A percentile compares a stretch with the other conserved stretches of the same genome.
phyloP scores from a whole-genome alignment of 2,797 vertebrate species.

The Ceryle rudis region DNA sequence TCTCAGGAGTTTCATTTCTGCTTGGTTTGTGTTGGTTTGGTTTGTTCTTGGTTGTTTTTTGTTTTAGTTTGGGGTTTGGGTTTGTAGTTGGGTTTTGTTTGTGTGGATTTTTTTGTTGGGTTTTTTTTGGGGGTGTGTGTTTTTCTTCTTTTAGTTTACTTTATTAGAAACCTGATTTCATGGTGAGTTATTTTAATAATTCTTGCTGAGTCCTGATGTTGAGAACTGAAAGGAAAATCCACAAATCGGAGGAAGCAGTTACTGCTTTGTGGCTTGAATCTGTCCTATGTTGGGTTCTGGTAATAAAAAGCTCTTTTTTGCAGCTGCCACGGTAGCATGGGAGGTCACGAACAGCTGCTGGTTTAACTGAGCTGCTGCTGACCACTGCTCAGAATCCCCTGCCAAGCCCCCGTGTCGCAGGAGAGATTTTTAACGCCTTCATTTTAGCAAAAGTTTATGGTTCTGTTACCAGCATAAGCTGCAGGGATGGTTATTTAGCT shows the following conservation, averaged over 20 bases:
- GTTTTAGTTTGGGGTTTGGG: no score
- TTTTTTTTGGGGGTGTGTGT: neutral
- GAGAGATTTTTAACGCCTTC: neutral
- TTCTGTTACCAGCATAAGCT: neutral
- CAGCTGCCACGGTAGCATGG: rapidly evolving
- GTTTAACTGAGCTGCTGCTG: neutral
- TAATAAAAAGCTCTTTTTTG: neutral
- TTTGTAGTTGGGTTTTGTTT: neutral
- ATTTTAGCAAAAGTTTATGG: neutral
- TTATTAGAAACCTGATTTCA: neutral
- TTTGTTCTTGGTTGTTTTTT: neutral
- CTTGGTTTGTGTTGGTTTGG: neutral
- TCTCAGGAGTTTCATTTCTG: neutral
- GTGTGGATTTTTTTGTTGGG: no score
- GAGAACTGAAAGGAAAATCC: neutral
- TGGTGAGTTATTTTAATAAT: neutral
- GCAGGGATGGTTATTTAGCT: neutral
- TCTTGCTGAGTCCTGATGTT: neutral
- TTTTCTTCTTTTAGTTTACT: neutral
- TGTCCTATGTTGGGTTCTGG: neutral
- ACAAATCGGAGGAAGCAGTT: neutral
- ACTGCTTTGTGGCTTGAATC: neutral
- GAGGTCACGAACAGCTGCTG: neutral
- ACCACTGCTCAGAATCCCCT: neutral
- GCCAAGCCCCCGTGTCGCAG: rapidly evolving